phyloP scores from a whole-genome alignment of 2,797 vertebrate genomes.

The Poeciliopsis turneri region DNA sequence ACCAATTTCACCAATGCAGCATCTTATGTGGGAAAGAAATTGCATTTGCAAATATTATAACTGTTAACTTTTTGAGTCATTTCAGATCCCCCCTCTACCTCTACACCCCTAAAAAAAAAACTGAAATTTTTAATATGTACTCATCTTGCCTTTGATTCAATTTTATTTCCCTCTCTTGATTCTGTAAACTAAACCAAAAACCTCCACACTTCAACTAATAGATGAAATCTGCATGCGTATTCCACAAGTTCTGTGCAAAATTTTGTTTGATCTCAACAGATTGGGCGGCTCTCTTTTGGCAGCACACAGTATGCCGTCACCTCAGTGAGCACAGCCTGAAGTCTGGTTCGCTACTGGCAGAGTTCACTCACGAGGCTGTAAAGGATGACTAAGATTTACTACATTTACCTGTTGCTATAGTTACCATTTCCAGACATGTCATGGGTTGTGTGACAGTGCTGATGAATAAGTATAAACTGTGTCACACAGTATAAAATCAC shows the following conservation, averaged over 20 bases:
- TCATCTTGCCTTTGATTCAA: constrained; percentile 10
- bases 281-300: constrained; percentile 44
- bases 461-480: background rate
- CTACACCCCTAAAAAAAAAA: background rate
- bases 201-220: background rate
- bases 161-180: constrained; percentile 12
- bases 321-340: constrained; percentile 42
- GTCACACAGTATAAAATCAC: background rate
- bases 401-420: constrained; percentile 46
- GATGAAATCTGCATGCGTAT: constrained; percentile 20
- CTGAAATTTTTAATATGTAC: constrained; percentile 7
- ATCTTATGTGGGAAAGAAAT: background rate
- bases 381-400: constrained; percentile 25
- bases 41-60: background rate
- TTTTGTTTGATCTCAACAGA: constrained; percentile 43
- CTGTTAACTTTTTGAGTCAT: background rate
- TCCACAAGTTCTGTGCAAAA: constrained; percentile 20
- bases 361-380: constrained; percentile 19
- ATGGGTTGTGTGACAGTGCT: background rate
- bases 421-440: constrained; percentile 19
- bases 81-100: background rate
- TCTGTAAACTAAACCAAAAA: constrained; percentile 33
- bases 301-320: constrained; percentile 47
- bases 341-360: constrained; percentile 34
- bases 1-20: background rate